phyloP scores from a whole-genome alignment of 2,113 vertebrate species.

The Brienomyrus brachyistius region DNA sequence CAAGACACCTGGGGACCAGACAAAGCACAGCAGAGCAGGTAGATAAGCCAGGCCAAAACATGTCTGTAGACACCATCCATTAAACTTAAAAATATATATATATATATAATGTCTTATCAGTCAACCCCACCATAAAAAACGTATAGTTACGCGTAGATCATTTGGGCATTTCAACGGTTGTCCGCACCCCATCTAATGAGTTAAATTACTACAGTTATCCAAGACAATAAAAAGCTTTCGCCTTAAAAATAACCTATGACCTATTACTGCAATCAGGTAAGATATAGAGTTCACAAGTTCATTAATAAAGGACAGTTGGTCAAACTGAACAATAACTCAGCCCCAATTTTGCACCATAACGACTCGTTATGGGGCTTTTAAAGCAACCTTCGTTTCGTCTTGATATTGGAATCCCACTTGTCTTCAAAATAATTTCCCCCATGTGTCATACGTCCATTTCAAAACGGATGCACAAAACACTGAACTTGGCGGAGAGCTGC shows the following conservation, averaged over 20 bases:
- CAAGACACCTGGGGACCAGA: neutral
- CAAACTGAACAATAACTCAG: neutral
- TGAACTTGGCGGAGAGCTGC: neutral
- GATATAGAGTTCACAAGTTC: neutral
- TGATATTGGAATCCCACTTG: neutral
- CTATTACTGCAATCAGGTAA: neutral
- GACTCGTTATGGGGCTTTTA: neutral
- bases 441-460: neutral
- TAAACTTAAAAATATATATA: neutral
- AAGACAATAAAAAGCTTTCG: neutral
- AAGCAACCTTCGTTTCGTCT: neutral
- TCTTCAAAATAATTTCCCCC: neutral
- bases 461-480: neutral
- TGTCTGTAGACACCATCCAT: neutral
- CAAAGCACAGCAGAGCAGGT: neutral
- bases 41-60: constrained; percentile 14
- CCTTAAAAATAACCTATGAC: neutral
- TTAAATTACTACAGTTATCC: neutral
- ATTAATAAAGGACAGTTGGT: neutral
- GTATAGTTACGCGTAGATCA: neutral
- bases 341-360: neutral
- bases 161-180: neutral
- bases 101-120: neutral
- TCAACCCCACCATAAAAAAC: neutral
- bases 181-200: neutral